Evolutionary conservation across 2,888 invertebrate genomes (phyloP).

Genomic region (Phyllotreta cruciferae): DNA sequence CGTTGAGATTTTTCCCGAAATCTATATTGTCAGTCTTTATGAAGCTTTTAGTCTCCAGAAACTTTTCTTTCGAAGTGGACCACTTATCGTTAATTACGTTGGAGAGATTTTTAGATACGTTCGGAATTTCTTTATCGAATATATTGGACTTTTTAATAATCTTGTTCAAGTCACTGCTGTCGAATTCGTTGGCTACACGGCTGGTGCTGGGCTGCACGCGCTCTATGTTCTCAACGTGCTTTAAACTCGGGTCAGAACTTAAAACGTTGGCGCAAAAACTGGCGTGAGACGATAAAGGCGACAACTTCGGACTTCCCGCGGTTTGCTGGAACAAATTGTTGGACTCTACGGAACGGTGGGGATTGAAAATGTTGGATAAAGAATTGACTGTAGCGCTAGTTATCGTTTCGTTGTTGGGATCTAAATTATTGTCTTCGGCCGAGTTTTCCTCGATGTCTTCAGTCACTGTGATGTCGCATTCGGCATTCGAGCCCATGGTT

Average conservation of each 20-base stretch:
- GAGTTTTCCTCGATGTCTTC: conserved; percentile 53
- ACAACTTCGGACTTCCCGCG: conserved; percentile 41
- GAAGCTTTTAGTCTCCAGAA: conserved; percentile 48
- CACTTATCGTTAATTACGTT: conserved; percentile 52
- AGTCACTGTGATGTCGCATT: conserved; percentile 63
- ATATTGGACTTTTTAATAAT: conserved; percentile 44
- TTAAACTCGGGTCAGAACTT: conserved; percentile 38
- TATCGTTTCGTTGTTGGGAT: conserved; percentile 41
- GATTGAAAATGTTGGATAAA: conserved; percentile 26
- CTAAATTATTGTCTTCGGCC: conserved; percentile 42
- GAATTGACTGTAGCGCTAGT: conserved; percentile 40
- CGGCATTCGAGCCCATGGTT: conserved; percentile 67
- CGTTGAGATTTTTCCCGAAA: conserved; percentile 47
- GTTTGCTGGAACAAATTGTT: conserved; percentile 42
- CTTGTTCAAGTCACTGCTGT: conserved; percentile 43
- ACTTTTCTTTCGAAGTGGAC: conserved; percentile 55
- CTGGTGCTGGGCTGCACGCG: conserved; percentile 43
- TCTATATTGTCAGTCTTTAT: conserved; percentile 47
- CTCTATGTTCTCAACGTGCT: conserved; percentile 49
- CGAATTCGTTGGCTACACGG: conserved; percentile 41
- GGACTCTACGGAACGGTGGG: conserved; percentile 35
- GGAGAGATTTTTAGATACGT: conserved; percentile 45
- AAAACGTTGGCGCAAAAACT: conserved; percentile 48
- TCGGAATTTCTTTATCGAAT: conserved; percentile 48
- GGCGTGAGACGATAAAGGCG: conserved; percentile 44